Base-by-base conservation (phyloP, 2,888 invertebrate genomes). In the Malthinus flaveolus region DNA sequence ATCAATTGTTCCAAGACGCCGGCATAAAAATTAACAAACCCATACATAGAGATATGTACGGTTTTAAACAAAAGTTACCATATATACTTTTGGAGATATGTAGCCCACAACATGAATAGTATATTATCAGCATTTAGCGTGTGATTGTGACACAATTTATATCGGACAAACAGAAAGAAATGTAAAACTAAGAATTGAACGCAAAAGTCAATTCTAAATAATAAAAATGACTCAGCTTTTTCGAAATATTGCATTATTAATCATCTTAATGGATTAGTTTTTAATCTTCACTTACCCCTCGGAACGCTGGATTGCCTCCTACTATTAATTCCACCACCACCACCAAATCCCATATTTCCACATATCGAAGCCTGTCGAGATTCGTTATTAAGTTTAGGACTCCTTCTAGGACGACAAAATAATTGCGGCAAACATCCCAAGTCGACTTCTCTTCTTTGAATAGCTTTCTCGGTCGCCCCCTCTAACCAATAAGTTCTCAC, bases 391-490 rank as follows among this genome's bases (percentile, higher is more conserved):
- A 91, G 78, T 67, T 90, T 87, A 0, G 93, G 93, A 75, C 91
- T 91, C 64, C 88, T 83, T 13, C 91, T 82, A 32, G 93, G 92
- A 36, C 92, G 85, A 72, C 92, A 91, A 77, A 94, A 94, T 44
- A 94, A 77, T 0, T 93, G 93, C 5, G 91, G 88, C 66, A 87
- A 75, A 66, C 91, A 89, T 49, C 85, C 85, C 62, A 88, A 81
- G 70, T 91, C 89, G 36, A 88, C 86, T 48, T 85, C 84, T 68
- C 90, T 80, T 75, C 87, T 87, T 72, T 91, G 90, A 57, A 94
- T 88, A 34, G 93, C 93, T 65, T 86, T 87, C 61, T 93, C 93
- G 1, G 88, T 90, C 7, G 93, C 92, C 32, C 88, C 89, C 1
- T 84, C 78, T 56, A 92, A 79, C 92, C 92, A 92, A 71, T 85